These are phyloP conservation scores for Hyperoodon ampullatus DNA, from an alignment of 2,113 vertebrate species.

Conservation along the genomic window DNA sequence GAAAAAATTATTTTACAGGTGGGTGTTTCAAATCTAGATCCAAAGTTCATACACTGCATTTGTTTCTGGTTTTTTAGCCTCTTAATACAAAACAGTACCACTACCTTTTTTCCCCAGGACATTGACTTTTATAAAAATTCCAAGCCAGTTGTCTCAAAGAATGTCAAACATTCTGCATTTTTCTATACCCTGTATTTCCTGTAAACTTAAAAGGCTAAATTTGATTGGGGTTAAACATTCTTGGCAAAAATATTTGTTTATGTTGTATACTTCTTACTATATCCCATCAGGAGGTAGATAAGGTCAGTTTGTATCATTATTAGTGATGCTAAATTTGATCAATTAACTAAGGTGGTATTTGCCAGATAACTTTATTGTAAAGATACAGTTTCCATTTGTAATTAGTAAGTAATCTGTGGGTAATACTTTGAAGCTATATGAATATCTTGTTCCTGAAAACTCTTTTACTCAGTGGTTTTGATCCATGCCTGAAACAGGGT, in stretches of 20 bases:
- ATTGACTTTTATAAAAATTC: background rate
- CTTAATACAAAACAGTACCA: background rate
- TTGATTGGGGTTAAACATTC: background rate
- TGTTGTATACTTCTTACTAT: background rate
- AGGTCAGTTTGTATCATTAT: background rate
- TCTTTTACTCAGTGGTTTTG: background rate
- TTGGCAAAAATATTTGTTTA: background rate
- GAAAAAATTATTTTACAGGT: background rate
- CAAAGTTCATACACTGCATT: background rate
- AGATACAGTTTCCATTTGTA: background rate
- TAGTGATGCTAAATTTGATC: background rate
- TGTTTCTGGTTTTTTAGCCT: background rate
- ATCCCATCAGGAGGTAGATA: background rate
- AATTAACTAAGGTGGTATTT: constrained; percentile 7
- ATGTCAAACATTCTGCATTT: background rate
- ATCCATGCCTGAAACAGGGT: background rate
- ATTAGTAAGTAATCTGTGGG: background rate
- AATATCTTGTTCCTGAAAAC: background rate
- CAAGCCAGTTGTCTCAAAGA: background rate
- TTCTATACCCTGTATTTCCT: background rate
- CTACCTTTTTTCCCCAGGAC: background rate
- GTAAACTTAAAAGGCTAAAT: background rate
- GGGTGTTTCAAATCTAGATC: background rate
- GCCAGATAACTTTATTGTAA: background rate
- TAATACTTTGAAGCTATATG: background rate